Evolutionary conservation across 1,140 invertebrate genomes (phyloP).

Genomic region (Drosophila subobscura): DNA sequence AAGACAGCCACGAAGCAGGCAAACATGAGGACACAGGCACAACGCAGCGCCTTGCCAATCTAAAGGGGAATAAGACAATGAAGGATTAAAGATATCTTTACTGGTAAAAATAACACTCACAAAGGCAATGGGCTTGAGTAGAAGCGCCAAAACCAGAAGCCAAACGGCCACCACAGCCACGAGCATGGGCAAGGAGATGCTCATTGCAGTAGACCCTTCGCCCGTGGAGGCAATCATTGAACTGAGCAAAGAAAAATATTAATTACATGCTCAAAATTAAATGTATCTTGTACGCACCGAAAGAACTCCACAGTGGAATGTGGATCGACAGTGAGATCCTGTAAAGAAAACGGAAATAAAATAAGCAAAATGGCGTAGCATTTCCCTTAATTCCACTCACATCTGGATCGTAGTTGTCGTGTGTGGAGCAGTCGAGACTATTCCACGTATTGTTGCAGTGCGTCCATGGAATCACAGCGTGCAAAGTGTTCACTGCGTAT

Average conservation of each 20-base stretch:
- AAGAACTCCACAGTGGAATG: constrained; percentile 78
- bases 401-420: constrained; percentile 54
- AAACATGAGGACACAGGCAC: constrained; percentile 68
- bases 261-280: neutral
- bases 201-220: constrained; percentile 28
- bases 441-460: constrained; percentile 78
- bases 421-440: constrained; percentile 65
- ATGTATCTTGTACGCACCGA: constrained; percentile 34
- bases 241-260: constrained; percentile 18
- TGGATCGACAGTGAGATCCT: constrained; percentile 37
- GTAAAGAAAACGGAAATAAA: neutral
- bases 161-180: constrained; percentile 59
- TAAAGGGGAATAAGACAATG: constrained; percentile 1
- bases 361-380: no score
- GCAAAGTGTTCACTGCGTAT: constrained; percentile 67
- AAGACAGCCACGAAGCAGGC: constrained; percentile 66
- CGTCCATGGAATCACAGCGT: constrained; percentile 70
- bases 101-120: constrained; percentile 27
- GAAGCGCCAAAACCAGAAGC: constrained; percentile 49
- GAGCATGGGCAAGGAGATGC: constrained; percentile 66
- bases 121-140: constrained; percentile 63
- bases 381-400: constrained; percentile 22
- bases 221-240: constrained; percentile 56
- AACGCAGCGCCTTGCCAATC: constrained; percentile 75
- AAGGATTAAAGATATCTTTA: neutral